phyloP scores from a whole-genome alignment of 1,140 invertebrate genomes.

The Caerostris extrusa region DNA sequence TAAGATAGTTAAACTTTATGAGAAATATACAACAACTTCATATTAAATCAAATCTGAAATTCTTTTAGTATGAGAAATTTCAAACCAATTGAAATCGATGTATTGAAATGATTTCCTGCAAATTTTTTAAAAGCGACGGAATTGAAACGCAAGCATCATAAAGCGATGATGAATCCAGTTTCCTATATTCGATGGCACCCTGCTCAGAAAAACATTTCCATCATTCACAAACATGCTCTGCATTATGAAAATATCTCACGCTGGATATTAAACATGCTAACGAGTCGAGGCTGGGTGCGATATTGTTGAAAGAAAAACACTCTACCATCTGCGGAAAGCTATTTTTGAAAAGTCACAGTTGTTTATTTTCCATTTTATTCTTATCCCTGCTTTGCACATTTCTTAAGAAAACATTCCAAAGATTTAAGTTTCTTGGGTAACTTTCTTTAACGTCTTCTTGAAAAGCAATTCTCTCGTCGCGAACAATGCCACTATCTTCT shows the following conservation, averaged over 20 bases:
- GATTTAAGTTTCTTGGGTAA: conserved; percentile 24
- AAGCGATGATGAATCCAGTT: too few species aligned
- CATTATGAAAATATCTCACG: neutral
- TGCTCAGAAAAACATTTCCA: neutral
- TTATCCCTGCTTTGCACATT: neutral
- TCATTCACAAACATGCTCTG: neutral
- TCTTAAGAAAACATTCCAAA: conserved; percentile 32
- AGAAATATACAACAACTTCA: too few species aligned
- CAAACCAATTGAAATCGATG: too few species aligned
- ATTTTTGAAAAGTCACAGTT: conserved; percentile 1
- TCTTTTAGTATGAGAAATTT: too few species aligned
- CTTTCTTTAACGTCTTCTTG: conserved; percentile 20
- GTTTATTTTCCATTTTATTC: conserved; percentile 13
- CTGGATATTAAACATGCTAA: neutral
- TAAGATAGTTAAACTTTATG: too few species aligned
- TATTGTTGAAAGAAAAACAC: neutral
- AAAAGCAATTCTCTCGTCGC: neutral
- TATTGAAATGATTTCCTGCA: too few species aligned
- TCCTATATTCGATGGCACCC: too few species aligned
- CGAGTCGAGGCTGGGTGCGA: neutral
- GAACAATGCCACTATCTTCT: neutral
- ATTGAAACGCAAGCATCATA: too few species aligned
- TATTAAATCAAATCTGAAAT: too few species aligned
- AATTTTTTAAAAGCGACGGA: too few species aligned
- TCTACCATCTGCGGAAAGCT: neutral